Evolutionary conservation across 2,888 invertebrate species (phyloP).

Genomic region (Perizoma affinitatum): DNA sequence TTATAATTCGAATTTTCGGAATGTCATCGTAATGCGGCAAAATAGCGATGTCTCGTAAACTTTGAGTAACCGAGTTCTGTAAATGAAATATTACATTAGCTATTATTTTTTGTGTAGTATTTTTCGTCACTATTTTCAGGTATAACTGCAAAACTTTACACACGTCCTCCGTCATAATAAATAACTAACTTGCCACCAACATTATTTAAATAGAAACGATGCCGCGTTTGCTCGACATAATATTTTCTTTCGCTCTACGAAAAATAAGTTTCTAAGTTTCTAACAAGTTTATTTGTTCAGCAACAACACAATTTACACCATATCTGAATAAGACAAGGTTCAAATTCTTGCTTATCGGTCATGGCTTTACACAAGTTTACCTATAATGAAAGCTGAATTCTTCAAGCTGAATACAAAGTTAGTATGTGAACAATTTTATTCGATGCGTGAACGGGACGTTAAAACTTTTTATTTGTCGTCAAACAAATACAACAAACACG

Average conservation of each 20-base stretch:
- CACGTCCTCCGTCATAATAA: background rate
- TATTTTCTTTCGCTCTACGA: slow-evolving; percentile 23
- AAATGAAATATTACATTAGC: no score
- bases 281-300: slow-evolving; percentile 22
- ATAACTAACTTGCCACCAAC: no score
- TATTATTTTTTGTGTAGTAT: no score
- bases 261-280: slow-evolving; percentile 28
- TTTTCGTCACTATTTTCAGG: no score
- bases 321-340: slow-evolving; percentile 4
- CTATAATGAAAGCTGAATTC: slow-evolving; percentile 11
- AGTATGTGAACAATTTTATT: no score
- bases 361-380: slow-evolving; percentile 13
- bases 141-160: background rate
- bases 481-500: no score
- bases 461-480: no score
- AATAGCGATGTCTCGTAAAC: no score
- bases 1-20: no score
- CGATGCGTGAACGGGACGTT: no score
- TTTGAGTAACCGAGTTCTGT: no score
- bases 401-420: slow-evolving; percentile 15
- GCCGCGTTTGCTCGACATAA: slow-evolving; percentile 18
- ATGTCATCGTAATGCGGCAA: no score
- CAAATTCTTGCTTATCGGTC: background rate
- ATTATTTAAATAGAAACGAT: slow-evolving; percentile 20
- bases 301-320: slow-evolving; percentile 23